Percentiles rank a stretch among this genome's conserved stretches.
These are phyloP conservation scores for Parasteatoda tepidariorum DNA, from an alignment of 1,140 invertebrate genomes.

Conservation along the genomic window DNA sequence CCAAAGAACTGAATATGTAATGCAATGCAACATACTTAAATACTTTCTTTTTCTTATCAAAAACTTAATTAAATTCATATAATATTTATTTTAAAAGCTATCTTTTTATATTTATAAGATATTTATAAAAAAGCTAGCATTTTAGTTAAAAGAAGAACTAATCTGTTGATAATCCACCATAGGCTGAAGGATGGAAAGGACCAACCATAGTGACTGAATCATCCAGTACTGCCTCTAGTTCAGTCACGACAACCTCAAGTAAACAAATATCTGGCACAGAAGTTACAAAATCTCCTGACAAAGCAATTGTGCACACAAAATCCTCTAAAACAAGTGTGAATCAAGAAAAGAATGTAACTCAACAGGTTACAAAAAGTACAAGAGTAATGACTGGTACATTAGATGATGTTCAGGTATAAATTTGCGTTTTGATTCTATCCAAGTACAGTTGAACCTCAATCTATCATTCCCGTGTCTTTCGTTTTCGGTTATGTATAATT, in stretches of 20 bases:
- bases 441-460: neutral
- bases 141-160: too few relatives aligned
- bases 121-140: too few relatives aligned
- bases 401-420: conserved; percentile 60
- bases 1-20: too few relatives aligned
- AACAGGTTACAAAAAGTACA: conserved; percentile 58
- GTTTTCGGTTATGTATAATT: too few relatives aligned
- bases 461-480: too few relatives aligned
- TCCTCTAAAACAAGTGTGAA: conserved; percentile 45
- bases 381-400: conserved; percentile 61
- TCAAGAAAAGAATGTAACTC: conserved; percentile 59
- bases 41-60: too few relatives aligned
- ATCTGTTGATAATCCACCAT: too few relatives aligned
- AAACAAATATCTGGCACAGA: conserved; percentile 52
- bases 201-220: conserved; percentile 53
- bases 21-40: too few relatives aligned
- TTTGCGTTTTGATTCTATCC: neutral
- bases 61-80: too few relatives aligned
- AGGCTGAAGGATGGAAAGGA: conserved; percentile 43
- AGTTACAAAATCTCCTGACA: conserved; percentile 53
- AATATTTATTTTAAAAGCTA: too few relatives aligned
- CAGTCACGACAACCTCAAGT: conserved; percentile 42
- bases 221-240: conserved; percentile 21
- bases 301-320: conserved; percentile 44
- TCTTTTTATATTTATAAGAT: too few relatives aligned